Conservation (phyloP, 1,140 invertebrate genomes). For the Berghia stephanieae region DNA sequence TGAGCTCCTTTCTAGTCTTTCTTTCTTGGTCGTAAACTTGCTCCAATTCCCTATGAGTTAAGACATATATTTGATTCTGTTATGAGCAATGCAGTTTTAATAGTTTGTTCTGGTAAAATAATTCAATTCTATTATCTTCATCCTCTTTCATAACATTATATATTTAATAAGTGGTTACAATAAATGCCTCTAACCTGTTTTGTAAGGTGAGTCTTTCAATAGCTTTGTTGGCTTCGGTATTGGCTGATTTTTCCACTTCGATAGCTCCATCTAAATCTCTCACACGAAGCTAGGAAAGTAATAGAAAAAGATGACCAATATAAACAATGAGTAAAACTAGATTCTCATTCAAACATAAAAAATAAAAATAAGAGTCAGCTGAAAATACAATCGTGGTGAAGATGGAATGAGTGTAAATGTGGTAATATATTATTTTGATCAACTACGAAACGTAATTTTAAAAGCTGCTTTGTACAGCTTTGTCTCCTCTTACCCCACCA, state of each 20-base stretch:
- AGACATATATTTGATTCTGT: background rate
- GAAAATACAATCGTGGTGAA: too few species aligned
- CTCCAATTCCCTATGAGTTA: conserved; percentile 54
- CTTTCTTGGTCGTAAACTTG: conserved; percentile 60
- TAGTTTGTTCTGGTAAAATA: too few species aligned
- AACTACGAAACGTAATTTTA: too few species aligned
- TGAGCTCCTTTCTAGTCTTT: conserved; percentile 46
- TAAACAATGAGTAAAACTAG: background rate
- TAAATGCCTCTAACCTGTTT: conserved; percentile 47
- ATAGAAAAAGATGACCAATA: background rate
- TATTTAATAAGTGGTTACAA: background rate
- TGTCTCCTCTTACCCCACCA: too few species aligned
- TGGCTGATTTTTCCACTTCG: conserved; percentile 59
- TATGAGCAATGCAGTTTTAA: background rate
- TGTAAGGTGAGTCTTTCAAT: conserved; percentile 59
- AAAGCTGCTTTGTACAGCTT: too few species aligned
- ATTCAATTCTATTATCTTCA: too few species aligned
- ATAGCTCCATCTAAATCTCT: conserved; percentile 59
- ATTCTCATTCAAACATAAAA: background rate
- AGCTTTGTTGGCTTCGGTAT: conserved; percentile 53
- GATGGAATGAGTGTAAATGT: too few species aligned
- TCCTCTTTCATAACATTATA: too few species aligned
- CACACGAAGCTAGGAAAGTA: conserved; percentile 50
- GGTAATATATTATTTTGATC: too few species aligned
- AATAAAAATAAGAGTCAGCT: background rate